phyloP scores from a whole-genome alignment of 2,888 invertebrate species.

The Muscina levida region DNA sequence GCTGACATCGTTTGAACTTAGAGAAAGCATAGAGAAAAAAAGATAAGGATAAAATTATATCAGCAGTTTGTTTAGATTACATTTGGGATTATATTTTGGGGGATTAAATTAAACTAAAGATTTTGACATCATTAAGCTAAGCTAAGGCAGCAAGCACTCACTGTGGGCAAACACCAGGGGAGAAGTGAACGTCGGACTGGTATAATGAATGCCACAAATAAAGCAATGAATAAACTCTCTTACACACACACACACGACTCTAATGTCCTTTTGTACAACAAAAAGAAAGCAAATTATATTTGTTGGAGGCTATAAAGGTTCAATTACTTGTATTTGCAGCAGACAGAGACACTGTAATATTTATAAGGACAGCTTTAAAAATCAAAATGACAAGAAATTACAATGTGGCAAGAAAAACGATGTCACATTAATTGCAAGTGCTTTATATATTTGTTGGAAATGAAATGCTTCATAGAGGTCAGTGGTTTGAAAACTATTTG shows the following conservation, averaged over 20 bases:
- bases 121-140: constrained; percentile 24
- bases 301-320: background rate
- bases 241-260: no score
- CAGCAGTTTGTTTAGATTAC: constrained; percentile 65
- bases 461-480: no score
- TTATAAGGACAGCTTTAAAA: background rate
- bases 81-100: constrained; percentile 59
- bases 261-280: constrained; percentile 13
- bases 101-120: constrained; percentile 50
- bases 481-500: no score
- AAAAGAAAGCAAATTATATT: background rate
- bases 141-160: background rate
- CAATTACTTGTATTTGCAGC: background rate
- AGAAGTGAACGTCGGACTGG: background rate
- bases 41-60: constrained; percentile 59
- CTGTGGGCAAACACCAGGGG: background rate
- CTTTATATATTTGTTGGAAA: no score
- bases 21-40: constrained; percentile 34
- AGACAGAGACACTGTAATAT: no score
- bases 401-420: no score
- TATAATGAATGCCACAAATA: background rate
- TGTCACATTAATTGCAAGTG: no score
- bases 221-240: constrained; percentile 15
- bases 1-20: constrained; percentile 20
- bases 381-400: constrained; percentile 31